Conservation (phyloP, 2,888 invertebrate species). For the Epinotia ramella region DNA sequence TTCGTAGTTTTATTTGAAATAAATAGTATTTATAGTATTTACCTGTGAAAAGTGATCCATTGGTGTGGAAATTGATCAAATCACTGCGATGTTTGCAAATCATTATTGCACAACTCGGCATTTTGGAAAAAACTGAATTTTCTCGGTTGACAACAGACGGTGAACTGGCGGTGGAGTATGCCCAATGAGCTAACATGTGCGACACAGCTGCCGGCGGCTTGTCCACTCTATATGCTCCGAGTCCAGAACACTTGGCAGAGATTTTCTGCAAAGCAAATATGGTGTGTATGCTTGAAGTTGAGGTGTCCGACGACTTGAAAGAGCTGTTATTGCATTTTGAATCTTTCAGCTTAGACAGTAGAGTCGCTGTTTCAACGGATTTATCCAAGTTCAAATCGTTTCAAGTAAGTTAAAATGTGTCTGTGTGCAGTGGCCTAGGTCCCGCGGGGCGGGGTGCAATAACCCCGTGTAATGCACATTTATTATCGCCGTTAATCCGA, state of each 20-base stretch:
- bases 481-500: slow-evolving; percentile 8
- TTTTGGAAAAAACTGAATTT: no score
- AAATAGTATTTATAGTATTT: no score
- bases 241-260: background rate
- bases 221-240: no score
- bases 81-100: no score
- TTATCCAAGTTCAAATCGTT: background rate
- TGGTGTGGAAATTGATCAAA: no score
- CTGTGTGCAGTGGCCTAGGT: background rate
- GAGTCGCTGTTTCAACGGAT: background rate
- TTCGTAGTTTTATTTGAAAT: no score
- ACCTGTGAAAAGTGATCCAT: no score
- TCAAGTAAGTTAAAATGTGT: background rate
- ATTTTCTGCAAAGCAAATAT: background rate
- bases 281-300: background rate
- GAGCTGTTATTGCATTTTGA: background rate
- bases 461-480: background rate
- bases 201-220: no score
- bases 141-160: no score
- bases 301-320: background rate
- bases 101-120: no score
- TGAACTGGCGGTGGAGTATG: no score
- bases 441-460: background rate
- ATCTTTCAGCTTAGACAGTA: background rate
- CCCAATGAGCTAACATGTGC: no score